phyloP scores from a whole-genome alignment of 2,888 invertebrate genomes.

The Nysson spinosus region DNA sequence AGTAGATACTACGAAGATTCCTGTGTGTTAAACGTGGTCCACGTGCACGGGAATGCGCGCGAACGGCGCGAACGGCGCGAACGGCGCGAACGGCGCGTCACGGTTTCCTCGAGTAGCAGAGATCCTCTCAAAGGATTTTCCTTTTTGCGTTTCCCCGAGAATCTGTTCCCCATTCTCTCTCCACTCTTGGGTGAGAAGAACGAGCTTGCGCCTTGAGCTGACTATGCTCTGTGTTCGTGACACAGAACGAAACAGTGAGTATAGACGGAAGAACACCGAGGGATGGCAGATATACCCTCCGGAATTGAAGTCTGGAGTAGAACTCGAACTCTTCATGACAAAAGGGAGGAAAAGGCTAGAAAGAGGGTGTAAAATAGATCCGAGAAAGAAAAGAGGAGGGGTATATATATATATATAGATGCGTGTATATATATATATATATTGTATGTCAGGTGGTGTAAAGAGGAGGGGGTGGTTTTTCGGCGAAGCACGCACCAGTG shows the following conservation, averaged over 20 bases:
- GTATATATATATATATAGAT: too few relatives aligned
- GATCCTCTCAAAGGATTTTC: slow-evolving; percentile 20
- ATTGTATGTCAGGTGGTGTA: slow-evolving; percentile 31
- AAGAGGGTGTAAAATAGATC: slow-evolving; percentile 6
- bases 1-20: too few relatives aligned
- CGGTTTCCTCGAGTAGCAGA: background rate
- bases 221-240: slow-evolving; percentile 46
- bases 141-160: slow-evolving; percentile 6
- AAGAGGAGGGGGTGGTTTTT: slow-evolving; percentile 62
- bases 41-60: slow-evolving; percentile 15
- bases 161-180: background rate
- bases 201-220: slow-evolving; percentile 55
- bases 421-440: too few relatives aligned
- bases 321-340: background rate
- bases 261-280: background rate
- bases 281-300: too few relatives aligned
- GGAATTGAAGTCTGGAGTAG: too few relatives aligned
- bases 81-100: slow-evolving; percentile 2
- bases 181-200: slow-evolving; percentile 11
- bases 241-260: slow-evolving; percentile 7
- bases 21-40: too few relatives aligned
- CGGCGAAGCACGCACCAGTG: slow-evolving; percentile 35
- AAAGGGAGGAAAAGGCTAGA: background rate
- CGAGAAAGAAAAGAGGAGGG: background rate
- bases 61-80: too few relatives aligned